Base-by-base conservation (phyloP, 2,113 vertebrate species). In the Mustela nigripes region DNA sequence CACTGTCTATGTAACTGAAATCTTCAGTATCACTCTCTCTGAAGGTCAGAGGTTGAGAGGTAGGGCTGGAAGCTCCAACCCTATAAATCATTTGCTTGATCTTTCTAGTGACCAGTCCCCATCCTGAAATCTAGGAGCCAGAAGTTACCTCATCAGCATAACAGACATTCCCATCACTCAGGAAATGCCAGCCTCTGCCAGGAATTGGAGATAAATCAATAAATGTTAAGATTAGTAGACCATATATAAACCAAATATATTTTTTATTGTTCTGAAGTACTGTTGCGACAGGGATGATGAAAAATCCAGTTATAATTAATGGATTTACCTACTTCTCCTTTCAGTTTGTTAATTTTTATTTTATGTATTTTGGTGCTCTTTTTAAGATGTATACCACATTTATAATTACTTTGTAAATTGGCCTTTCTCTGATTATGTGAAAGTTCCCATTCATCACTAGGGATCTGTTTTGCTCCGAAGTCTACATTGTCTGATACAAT, bases 381-480 rank as follows among this genome's bases (percentile, higher is more conserved):
- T 91, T 94, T 69, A 39, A 63, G 42, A 36, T 79, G 31, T 33
- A 58, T 71, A 39, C 42, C 42, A 89, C 5, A 39, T 82, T 82
- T 82, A 73, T 36, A 94, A 48, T 94, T 89, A 89, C 78, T 94
- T 89, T 74, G 42, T 74, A 82, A 82, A 74, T 39, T 80, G 63
- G 84, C 28, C 50, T 58, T 89, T 82, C 53, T n/a, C 67, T 69
- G 33, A n/a, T 69, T 81, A 48, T 63, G 10, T 73, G n/a, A 62
- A 50, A 82, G 56, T 89, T 15, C 53, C 86, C 56, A 28, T 60
- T 89, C 53, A 42, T 82, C 78, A 82, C 42, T 36, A 58, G 24
- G 58, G 74, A 50, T 71, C 73, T 74, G 73, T 56, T 94, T 88
- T 94, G 31, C 53, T 50, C 33, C 33, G 56, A 62, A 73, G 26